A percentile compares a stretch with the other conserved stretches of the same genome.
phyloP scores from a whole-genome alignment of 2,113 vertebrate species.

The Myotis lucifugus region DNA sequence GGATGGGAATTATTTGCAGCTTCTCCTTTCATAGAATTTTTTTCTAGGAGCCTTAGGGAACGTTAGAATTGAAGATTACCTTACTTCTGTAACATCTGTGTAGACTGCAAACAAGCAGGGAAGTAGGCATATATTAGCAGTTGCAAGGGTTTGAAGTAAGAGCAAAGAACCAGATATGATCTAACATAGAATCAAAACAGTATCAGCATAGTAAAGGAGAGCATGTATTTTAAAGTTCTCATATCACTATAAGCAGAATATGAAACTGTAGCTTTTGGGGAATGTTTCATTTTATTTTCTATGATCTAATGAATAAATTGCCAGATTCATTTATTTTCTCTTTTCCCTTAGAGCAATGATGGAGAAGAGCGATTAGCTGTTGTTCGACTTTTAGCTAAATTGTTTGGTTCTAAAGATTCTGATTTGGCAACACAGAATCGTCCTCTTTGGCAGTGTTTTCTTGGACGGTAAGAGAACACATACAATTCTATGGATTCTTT shows the following conservation, averaged over 20 bases:
- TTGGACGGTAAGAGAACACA: conserved; percentile 91
- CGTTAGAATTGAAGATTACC: conserved; percentile 14
- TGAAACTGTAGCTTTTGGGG: background rate
- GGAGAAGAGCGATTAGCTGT: conserved; percentile 98
- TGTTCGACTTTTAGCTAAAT: conserved; percentile 95
- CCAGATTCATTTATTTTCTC: conserved; percentile 37
- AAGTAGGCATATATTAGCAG: conserved; percentile 32
- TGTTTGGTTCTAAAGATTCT: conserved; percentile 98
- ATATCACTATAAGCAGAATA: background rate
- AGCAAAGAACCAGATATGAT: background rate
- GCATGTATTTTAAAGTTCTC: background rate
- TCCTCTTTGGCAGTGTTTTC: conserved; percentile 98
- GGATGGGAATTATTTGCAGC: background rate
- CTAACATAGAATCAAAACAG: conserved; percentile 1
- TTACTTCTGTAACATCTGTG: background rate
- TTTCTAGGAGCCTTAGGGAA: background rate
- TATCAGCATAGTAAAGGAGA: conserved; percentile 14
- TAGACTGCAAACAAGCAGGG: conserved; percentile 38
- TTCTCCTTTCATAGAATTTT: background rate
- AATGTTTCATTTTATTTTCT: background rate
- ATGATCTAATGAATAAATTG: background rate
- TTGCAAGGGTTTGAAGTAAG: background rate
- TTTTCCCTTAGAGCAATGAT: conserved; percentile 93
- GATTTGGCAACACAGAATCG: conserved; percentile 98
- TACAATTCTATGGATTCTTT: background rate